A percentile compares a stretch with the other conserved stretches of the same genome.
Conservation (phyloP, 2,888 invertebrate species). For the Athalia circularis region DNA sequence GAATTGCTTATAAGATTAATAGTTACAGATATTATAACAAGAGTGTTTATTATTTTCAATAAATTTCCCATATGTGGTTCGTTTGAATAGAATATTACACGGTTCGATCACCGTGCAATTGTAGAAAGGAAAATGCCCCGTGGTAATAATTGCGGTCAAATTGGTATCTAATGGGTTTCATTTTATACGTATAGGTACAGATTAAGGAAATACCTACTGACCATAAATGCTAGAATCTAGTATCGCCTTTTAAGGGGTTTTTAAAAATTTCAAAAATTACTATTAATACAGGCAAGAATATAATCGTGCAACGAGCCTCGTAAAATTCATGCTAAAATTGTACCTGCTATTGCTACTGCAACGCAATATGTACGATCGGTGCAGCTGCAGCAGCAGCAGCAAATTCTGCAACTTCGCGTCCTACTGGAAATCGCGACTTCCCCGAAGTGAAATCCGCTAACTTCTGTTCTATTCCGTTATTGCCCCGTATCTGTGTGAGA, state of each 20-base stretch:
- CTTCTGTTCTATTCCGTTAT: neutral
- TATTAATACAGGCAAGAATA: constrained; percentile 17
- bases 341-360: neutral
- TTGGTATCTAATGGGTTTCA: constrained; percentile 26
- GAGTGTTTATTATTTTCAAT: neutral
- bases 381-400: neutral
- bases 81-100: neutral
- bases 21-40: too few relatives aligned
- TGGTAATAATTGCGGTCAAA: constrained; percentile 32
- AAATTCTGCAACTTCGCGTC: neutral
- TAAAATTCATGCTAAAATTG: neutral
- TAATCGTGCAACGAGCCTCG: neutral
- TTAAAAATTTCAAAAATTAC: constrained; percentile 28
- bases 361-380: neutral
- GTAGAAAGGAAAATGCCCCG: constrained; percentile 17
- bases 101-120: constrained; percentile 4
- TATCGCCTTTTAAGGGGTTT: constrained; percentile 13
- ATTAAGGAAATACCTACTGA: constrained; percentile 10
- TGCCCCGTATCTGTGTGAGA: neutral
- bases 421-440: neutral
- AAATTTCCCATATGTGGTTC: neutral
- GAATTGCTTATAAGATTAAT: too few relatives aligned
- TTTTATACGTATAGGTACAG: neutral
- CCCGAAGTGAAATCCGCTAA: constrained; percentile 20
- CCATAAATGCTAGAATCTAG: constrained; percentile 32